Evolutionary conservation across 1,140 invertebrate genomes (phyloP), one percentile per base, ranked within the genome.

Genomic region (Drosophila parvula): DNA sequence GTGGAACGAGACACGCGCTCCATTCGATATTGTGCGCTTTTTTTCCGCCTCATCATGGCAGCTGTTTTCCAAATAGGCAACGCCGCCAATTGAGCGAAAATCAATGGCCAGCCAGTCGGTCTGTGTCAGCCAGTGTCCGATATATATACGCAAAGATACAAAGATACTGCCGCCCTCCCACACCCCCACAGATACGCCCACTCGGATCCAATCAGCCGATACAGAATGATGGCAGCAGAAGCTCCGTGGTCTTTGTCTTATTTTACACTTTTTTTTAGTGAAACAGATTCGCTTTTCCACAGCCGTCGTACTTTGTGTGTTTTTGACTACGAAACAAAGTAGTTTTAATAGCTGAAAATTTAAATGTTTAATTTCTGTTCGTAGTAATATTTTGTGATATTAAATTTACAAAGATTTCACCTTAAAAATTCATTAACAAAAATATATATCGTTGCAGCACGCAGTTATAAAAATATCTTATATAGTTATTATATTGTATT

Each of bases 1-100:
- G 43, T 58, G 55, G 43, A 58, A 69, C 51, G 70, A 64, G 61
- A 71, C 82, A 73, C 64, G 67, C 63, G 67, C 28, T 58, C 56
- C 62, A 64, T 86, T 59, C 63, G 75, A 88, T 80, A 78, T 78
- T 77, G 76, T 71, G 48, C 48, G 28, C 36, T 58, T 59, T 81
- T 83, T 79, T 77, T 70, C 45, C 73, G 84, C 84, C 63, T 57
- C 84, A 83, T 88, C 83, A 88, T 70, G 84, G 73, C 83, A 89
- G 77, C 61, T 88, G 84, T 64, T 83, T 75, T 70, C n/a, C 40
- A 18, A 61, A 80, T 73, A 84, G 77, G 77, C 77, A 84, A 77
- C 62, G 60, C 45, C 50, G 63, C 63, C 80, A 88, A 79, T 88
- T 88, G 83, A 77, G 79, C 76, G 59, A 79, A 81, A 85, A 86